Conservation (phyloP, 2,888 invertebrate species). For the Tachina grossa region DNA sequence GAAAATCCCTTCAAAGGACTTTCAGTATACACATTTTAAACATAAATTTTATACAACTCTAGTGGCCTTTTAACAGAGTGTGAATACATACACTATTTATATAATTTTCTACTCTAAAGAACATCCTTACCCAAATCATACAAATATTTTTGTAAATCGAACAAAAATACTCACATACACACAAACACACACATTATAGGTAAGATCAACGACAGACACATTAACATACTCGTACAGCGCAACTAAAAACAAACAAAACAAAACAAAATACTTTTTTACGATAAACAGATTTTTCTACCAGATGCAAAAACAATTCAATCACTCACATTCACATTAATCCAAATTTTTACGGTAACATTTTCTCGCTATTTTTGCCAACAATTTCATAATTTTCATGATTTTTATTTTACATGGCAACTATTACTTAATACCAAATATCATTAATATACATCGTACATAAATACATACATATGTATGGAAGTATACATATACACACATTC, state of each 20-base stretch:
- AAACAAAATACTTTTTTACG: slow-evolving; percentile 35
- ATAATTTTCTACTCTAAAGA: slow-evolving; percentile 43
- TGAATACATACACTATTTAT: slow-evolving; percentile 36
- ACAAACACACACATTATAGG: slow-evolving; percentile 16
- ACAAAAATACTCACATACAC: slow-evolving; percentile 25
- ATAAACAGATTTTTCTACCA: slow-evolving; percentile 53
- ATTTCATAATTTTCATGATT: not conserved
- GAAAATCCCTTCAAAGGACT: slow-evolving; percentile 2
- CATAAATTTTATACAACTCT: slow-evolving; percentile 23
- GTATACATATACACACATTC: not conserved
- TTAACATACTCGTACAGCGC: not conserved
- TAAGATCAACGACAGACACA: slow-evolving; percentile 34
- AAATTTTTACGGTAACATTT: slow-evolving; percentile 32
- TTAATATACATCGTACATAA: too few species aligned
- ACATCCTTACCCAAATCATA: slow-evolving; percentile 5
- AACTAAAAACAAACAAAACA: not conserved
- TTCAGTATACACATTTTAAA: slow-evolving; percentile 2
- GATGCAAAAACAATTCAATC: slow-evolving; percentile 19
- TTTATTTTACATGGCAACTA: slow-evolving; percentile 8
- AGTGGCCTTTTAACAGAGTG: slow-evolving; percentile 60
- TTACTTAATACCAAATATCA: slow-evolving; percentile 9
- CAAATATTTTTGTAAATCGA: slow-evolving; percentile 47
- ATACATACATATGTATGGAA: too few species aligned
- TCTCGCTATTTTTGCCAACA: slow-evolving; percentile 26
- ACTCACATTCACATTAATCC: not conserved